A percentile compares a stretch with the other conserved stretches of the same genome.
Evolutionary conservation across 2,113 vertebrate genomes (phyloP).

Genomic region (Phylloscopus trochiloides): DNA sequence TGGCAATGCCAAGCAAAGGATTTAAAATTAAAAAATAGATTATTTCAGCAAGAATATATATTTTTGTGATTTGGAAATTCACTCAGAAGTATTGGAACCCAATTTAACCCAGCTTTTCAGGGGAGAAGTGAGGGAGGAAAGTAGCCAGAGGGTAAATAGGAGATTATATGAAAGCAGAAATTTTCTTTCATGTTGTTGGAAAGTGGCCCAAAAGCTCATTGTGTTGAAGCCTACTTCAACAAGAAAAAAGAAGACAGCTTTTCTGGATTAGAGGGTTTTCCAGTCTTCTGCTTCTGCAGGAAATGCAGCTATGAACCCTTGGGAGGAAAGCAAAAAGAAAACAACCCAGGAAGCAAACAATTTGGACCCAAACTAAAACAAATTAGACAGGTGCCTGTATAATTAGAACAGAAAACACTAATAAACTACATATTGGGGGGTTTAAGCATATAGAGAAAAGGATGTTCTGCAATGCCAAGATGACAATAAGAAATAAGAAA

Average conservation of each 20-base stretch:
- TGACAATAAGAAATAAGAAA: background rate
- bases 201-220: background rate
- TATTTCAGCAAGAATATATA: slow-evolving; percentile 2
- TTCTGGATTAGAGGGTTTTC: slow-evolving; percentile 26
- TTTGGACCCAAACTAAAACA: background rate
- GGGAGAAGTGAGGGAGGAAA: background rate
- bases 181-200: background rate
- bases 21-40: slow-evolving; percentile 36
- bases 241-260: slow-evolving; percentile 18
- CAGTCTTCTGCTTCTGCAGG: background rate
- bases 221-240: background rate
- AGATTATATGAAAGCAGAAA: background rate
- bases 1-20: slow-evolving; percentile 42
- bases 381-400: background rate
- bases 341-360: background rate
- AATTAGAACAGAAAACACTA: background rate
- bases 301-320: background rate
- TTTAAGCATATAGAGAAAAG: background rate
- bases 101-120: background rate
- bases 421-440: background rate
- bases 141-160: background rate
- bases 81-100: background rate
- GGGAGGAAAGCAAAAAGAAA: background rate
- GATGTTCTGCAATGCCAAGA: background rate
- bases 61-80: background rate